Evolutionary conservation across 2,888 invertebrate genomes (phyloP), one percentile per base, ranked within the genome.

Genomic region (Anagyrus pseudococci): DNA sequence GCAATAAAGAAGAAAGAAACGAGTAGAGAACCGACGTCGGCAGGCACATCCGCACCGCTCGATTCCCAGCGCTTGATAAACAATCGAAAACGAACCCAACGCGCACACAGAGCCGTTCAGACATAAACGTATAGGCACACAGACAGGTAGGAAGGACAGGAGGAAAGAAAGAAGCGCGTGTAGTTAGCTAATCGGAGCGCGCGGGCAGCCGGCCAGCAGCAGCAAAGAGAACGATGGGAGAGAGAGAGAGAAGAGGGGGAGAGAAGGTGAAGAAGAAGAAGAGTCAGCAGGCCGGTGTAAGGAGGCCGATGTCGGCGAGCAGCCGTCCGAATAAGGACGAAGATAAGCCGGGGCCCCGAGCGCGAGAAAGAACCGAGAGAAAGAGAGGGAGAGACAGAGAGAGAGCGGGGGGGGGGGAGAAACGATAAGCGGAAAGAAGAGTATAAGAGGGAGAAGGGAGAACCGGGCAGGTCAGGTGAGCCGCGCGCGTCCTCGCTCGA

Each of bases 381-480:
- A 19, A 49, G 22, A 40, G 59, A 47, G 15, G 47, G 48, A 41
- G 50, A 19, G 54, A 43, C 25, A 52, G 25, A 53, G 37, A 47
- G 25, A 49, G 43, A 41, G 43, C 8, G 29, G 19, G 41, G n/a
- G 25, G 25, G 37, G 48, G 25, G 47, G 48, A 49, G 20, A n/a
- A 25, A n/a, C n/a, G 25, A 43, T 7, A 19, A 43, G 43, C 13
- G 43, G 19, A 53, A 17, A 23, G 17, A 53, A 43, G 26, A 10
- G 53, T 33, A 23, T 26, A 25, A 41, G 26, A n/a, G 55, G 46
- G 46, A 44, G 22, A 33, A 29, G 29, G 6, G 53, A 48, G 23
- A 53, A 44, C 53, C 53, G 44, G 53, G 58, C 62, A 58, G 62
- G 62, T 58, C 57, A 54, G 62, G 62, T 62, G 62, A 62, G 61